A percentile compares a stretch with the other conserved stretches of the same genome.
phyloP scores from a whole-genome alignment of 2,888 invertebrate species.

The Tuberolachnus salignus region DNA sequence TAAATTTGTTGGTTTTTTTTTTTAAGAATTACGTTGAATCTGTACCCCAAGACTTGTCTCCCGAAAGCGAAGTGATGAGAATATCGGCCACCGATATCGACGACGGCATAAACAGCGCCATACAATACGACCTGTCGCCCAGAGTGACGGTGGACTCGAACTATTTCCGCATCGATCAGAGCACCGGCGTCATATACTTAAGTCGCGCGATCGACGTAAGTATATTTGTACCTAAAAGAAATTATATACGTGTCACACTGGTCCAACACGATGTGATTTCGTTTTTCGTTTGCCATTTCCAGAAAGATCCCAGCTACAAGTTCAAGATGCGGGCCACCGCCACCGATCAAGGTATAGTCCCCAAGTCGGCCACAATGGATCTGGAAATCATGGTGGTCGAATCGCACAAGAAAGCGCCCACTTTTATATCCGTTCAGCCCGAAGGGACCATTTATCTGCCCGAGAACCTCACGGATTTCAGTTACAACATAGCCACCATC shows the following conservation, averaged over 20 bases:
- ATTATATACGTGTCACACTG: neutral
- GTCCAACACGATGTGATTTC: neutral
- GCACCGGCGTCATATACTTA: constrained; percentile 83
- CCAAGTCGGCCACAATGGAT: constrained; percentile 74
- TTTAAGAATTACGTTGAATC: constrained; percentile 72
- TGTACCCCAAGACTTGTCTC: constrained; percentile 79
- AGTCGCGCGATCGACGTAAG: constrained; percentile 71
- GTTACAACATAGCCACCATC: constrained; percentile 72
- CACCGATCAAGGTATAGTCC: constrained; percentile 74
- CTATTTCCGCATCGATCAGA: constrained; percentile 81
- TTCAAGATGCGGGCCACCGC: constrained; percentile 78
- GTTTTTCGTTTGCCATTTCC: neutral
- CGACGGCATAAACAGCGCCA: constrained; percentile 86
- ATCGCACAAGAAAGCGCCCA: constrained; percentile 84
- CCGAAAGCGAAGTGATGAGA: constrained; percentile 79
- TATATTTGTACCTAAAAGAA: constrained; percentile 59
- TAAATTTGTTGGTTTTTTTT: neutral
- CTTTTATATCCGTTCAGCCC: constrained; percentile 70
- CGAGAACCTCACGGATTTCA: constrained; percentile 78
- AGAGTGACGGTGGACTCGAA: constrained; percentile 66
- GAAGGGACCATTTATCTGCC: constrained; percentile 70
- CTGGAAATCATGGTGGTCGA: constrained; percentile 85
- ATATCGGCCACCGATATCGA: constrained; percentile 93
- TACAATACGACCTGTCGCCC: constrained; percentile 70
- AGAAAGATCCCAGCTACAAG: constrained; percentile 71